phyloP scores from a whole-genome alignment of 2,113 vertebrate species.

The Tyrannus savana region DNA sequence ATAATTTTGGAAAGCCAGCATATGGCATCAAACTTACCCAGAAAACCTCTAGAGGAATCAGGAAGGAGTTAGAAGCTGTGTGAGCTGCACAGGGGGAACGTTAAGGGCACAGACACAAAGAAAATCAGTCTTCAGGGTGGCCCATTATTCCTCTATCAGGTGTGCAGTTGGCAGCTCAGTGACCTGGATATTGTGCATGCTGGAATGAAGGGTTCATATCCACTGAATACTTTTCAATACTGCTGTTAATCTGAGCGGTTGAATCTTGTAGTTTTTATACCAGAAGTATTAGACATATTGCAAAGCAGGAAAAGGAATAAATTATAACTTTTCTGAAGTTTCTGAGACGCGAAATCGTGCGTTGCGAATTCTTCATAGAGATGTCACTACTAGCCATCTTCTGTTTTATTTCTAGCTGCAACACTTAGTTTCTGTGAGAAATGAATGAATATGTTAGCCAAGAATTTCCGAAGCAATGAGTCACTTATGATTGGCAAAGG shows the following conservation, averaged over 20 bases:
- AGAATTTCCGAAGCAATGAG: constrained; percentile 53
- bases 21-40: not conserved
- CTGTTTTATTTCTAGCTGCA: constrained; percentile 50
- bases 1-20: not conserved
- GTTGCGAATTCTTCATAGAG: constrained; percentile 17
- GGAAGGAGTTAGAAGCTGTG: not conserved
- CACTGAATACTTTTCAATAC: not conserved
- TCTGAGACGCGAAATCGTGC: not conserved
- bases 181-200: not conserved
- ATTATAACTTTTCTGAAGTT: constrained; percentile 45
- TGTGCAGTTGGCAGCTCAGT: not conserved
- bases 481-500: constrained; percentile 7
- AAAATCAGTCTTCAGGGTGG: not conserved
- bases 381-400: not conserved
- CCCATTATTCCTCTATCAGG: not conserved
- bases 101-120: not conserved
- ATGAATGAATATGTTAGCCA: constrained; percentile 36
- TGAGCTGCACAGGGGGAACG: not conserved
- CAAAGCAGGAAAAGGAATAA: not conserved
- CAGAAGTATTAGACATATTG: not conserved
- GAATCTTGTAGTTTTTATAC: not conserved
- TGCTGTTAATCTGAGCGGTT: not conserved
- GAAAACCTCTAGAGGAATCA: not conserved
- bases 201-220: not conserved
- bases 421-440: constrained; percentile 28